These are phyloP conservation scores for Galerucella pusilla DNA, from an alignment of 2,888 invertebrate genomes.

Conservation along the genomic window DNA sequence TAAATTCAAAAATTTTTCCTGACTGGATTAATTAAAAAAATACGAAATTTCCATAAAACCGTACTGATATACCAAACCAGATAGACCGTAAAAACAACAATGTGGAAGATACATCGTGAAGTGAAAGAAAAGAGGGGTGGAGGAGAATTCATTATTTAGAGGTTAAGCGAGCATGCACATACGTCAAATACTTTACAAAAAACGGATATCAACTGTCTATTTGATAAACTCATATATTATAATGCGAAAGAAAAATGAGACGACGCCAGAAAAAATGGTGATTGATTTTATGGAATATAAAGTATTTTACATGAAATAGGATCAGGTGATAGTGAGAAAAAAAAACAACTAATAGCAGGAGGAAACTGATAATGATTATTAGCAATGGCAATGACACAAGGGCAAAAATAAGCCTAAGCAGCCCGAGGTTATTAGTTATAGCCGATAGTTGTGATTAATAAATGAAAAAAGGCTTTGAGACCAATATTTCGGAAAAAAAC, in stretches of 20 bases:
- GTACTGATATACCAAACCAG: background rate
- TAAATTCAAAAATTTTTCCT: too few relatives aligned
- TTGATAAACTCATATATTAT: background rate
- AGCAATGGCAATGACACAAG: too few relatives aligned
- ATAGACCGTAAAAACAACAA: background rate
- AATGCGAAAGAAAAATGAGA: too few relatives aligned
- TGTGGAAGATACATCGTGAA: constrained; percentile 7
- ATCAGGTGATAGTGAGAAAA: too few relatives aligned
- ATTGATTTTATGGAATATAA: background rate
- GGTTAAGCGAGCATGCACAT: background rate
- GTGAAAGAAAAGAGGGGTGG: constrained; percentile 1
- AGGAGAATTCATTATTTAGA: background rate
- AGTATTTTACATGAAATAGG: background rate
- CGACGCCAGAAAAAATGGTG: too few relatives aligned
- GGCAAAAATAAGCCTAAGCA: too few relatives aligned
- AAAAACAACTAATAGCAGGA: too few relatives aligned
- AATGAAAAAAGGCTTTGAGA: too few relatives aligned
- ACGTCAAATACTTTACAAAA: background rate
- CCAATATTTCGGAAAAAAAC: too few relatives aligned
- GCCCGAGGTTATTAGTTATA: too few relatives aligned
- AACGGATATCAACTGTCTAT: background rate
- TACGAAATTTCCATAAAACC: background rate
- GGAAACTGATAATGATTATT: too few relatives aligned
- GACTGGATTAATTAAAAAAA: background rate
- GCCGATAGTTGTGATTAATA: too few relatives aligned